Conservation (phyloP, 2,113 vertebrate genomes). For the Gymnogyps californianus region DNA sequence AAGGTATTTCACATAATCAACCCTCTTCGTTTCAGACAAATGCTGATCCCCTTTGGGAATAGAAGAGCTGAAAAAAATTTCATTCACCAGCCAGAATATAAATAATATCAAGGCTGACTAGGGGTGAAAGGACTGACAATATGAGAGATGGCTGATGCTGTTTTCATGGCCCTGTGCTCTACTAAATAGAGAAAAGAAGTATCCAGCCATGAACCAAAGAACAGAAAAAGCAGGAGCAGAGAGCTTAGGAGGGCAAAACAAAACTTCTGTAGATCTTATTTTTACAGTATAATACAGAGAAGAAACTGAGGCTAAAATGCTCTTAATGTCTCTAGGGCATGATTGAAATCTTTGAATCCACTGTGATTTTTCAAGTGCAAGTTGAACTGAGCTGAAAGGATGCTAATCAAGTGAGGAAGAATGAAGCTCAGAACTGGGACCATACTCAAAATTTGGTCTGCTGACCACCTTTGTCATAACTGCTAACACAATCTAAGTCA, state of each 20-base stretch:
- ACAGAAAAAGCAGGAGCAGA: not conserved
- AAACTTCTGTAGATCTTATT: not conserved
- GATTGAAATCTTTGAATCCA: not conserved
- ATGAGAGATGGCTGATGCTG: not conserved
- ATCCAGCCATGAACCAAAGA: not conserved
- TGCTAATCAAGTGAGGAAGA: not conserved
- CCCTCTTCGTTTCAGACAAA: not conserved
- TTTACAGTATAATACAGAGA: not conserved
- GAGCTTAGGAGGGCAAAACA: not conserved
- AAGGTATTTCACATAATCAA: not conserved
- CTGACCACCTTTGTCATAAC: not conserved
- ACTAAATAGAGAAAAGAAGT: not conserved
- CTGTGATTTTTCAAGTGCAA: not conserved
- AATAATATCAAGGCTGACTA: not conserved
- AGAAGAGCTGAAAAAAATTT: not conserved
- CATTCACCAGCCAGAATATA: not conserved
- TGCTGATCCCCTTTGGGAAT: not conserved
- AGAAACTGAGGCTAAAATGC: not conserved
- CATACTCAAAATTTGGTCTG: not conserved
- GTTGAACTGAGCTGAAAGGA: not conserved
- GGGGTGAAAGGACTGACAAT: not conserved
- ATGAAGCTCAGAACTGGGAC: not conserved
- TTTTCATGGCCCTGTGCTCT: not conserved
- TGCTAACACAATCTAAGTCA: not conserved
- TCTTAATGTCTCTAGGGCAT: accelerated